Percentiles rank a stretch among this genome's conserved stretches.
phyloP scores from a whole-genome alignment of 64 coral and sea anemone genomes.

The Cladopsammia gracilis region DNA sequence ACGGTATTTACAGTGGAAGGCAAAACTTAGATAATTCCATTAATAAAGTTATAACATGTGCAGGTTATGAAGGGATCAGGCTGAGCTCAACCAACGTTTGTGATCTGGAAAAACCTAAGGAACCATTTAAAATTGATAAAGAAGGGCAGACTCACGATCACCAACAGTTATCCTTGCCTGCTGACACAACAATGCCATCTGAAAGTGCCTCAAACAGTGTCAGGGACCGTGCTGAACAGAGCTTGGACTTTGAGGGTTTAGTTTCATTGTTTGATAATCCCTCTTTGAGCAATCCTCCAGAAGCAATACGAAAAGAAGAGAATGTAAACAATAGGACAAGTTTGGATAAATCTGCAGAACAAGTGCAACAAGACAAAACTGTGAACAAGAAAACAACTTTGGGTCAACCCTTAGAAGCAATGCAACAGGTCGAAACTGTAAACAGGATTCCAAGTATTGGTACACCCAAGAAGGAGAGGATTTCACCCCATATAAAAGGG shows the following conservation, averaged over 20 bases:
- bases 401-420: background rate
- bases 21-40: background rate
- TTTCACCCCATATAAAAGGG: background rate
- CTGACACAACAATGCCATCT: too few relatives aligned
- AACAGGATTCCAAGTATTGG: background rate
- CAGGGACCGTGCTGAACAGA: background rate
- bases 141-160: background rate
- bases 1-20: background rate
- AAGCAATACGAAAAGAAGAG: background rate
- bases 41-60: background rate
- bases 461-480: background rate
- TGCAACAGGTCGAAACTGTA: background rate
- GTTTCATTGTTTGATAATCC: slow-evolving; percentile 23
- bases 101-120: background rate
- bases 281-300: background rate
- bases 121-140: background rate
- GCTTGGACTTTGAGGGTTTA: slow-evolving; percentile 39
- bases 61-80: background rate
- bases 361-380: too few relatives aligned
- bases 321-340: background rate
- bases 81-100: background rate
- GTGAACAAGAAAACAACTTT: background rate
- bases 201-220: background rate
- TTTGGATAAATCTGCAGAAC: background rate
- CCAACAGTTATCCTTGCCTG: background rate